Base-by-base conservation (phyloP, 2,888 invertebrate species). In the Asteroscopus sphinx region DNA sequence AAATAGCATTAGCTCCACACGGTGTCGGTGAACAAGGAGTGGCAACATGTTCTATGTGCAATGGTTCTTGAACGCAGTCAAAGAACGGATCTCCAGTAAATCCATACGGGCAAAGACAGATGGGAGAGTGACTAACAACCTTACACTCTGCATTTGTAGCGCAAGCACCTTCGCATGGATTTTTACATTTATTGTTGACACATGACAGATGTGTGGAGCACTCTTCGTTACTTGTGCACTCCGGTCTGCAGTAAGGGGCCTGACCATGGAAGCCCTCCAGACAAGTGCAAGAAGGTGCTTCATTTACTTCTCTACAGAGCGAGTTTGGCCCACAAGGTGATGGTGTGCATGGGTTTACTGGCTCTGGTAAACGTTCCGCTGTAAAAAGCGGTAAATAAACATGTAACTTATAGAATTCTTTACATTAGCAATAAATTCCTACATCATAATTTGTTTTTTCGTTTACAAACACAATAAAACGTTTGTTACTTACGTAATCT, bases 301-400 rank as follows among this genome's bases (percentile, higher is more conserved):
- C 96, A 63, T 96, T 96, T 9, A 95, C 86, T 54, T 96, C 95
- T 83, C 95, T 95, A 80, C 97, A 97, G 74, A 96, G 95, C 0
- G 97, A 95, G 80, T 96, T 96, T 0, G 97, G 96, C 9, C 97
- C 98, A 82, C 98, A 98, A 3, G 97, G 97, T 37, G 96, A 96
- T 42, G 97, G 97, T 52, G 94, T 94, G 77, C 97, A 97, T 2
- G 97, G 96, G 77, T 97, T 95, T 56, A 93, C 85, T 25, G 92
- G 89, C 47, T 93, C 86, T 55, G 93, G 89, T 62, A 91, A 79
- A 53, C 89, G 91, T 81, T 95, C 95, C 68, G 95, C 95, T 96
- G 80, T 8, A 87, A 88, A 60, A 53, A 58, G 25, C 30, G 5
- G 2, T 41, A 11, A 52, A 6, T 36, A 11, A 62, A 6, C 1